Conservation (phyloP, 2,113 vertebrate species). For the Erythrocercus mccallii region DNA sequence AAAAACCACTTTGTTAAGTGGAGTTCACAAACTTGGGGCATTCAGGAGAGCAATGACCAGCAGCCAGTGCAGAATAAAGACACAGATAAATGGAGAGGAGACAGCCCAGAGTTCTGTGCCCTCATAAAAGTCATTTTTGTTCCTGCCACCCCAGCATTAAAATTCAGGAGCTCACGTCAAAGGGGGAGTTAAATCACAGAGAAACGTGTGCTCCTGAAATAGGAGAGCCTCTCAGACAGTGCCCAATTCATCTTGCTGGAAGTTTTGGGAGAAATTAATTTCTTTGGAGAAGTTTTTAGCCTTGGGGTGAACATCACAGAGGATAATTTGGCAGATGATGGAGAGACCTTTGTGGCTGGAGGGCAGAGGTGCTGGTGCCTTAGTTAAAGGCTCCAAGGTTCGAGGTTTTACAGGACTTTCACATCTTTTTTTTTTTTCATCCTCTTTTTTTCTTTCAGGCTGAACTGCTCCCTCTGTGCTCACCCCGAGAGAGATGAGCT, state of each 20-base stretch:
- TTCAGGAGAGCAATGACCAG: neutral
- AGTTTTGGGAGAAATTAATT: conserved; percentile 14
- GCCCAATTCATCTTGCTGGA: conserved; percentile 43
- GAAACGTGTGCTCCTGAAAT: conserved; percentile 44
- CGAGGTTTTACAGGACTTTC: neutral
- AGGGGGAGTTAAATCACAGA: conserved; percentile 14
- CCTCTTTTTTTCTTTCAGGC: conserved; percentile 64
- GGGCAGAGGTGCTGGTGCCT: neutral
- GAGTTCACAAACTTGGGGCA: neutral
- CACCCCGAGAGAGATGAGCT: conserved; percentile 95
- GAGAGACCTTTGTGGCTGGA: neutral
- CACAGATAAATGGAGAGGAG: neutral
- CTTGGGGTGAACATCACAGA: neutral
- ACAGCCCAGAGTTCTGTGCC: neutral
- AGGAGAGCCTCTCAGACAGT: conserved; percentile 50
- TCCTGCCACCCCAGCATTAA: conserved; percentile 46
- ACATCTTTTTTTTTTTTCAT: neutral
- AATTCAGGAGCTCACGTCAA: conserved; percentile 57
- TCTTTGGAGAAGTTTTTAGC: conserved; percentile 44
- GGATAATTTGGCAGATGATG: conserved; percentile 16
- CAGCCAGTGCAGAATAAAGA: neutral
- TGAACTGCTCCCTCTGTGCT: conserved; percentile 85
- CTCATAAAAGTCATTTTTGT: conserved; percentile 23
- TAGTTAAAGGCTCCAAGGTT: neutral
- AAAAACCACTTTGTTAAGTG: neutral